Base-by-base conservation (phyloP, 1,140 invertebrate genomes). In the Cylas formicarius region DNA sequence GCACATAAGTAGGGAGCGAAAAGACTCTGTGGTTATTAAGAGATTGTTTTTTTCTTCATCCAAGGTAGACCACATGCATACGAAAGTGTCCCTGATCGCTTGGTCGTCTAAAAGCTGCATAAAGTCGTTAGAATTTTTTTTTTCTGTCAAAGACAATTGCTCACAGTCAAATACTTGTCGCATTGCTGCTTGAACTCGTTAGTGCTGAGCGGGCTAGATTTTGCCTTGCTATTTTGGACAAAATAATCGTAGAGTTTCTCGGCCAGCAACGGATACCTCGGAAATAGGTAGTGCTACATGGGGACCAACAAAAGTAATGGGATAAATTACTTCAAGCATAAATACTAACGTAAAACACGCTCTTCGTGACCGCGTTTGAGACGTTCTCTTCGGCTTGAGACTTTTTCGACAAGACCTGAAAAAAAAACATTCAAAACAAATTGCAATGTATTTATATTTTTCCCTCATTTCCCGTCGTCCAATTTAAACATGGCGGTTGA, bases 211-310 rank as follows among this genome's bases (percentile, higher is more conserved):
- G 82, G 71, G 21, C 69, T 63, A 13, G 75, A 78, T 44, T 74
- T 77, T 33, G 74, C 71, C 49, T 75, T 74, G 9, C 76, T 76
- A 17, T 62, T 61, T 37, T 63, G 64, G 50, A 78, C 75, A 39
- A 86, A 70, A 61, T 80, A 75, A 41, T 63, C 65, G 56, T 77
- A 86, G 39, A 87, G 67, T 49, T 77, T 76, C 19, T 75, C 69
- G 11, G 78, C 81, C 43, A 88, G 68, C 47, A 85, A 76, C 2
- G 76, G 72, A 66, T 86, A 83, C 61, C 77, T 75, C n/a, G 84
- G 82, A 67, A 88, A 86, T 47, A 88, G 66, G 66, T 82, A 83
- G 50, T 73, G 74, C 75, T 84, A 68, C 36, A 72, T 72, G 47
- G 68, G 55, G 41, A 13, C 10, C 17, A 18, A 10, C 17, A 34